Conservation (phyloP, 2,113 vertebrate species). For the Electrona antarctica region DNA sequence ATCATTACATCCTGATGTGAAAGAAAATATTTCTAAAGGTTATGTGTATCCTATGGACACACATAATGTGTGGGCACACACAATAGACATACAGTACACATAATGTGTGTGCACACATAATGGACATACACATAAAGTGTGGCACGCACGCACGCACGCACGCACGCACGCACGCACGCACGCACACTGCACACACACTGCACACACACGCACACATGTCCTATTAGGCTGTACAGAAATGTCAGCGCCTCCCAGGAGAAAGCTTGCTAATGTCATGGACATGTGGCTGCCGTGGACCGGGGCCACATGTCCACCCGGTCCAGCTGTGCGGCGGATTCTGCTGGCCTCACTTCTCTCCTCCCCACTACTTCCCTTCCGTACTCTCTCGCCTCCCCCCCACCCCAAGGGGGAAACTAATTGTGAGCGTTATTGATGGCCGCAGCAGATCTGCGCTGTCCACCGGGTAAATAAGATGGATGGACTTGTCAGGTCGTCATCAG, state of each 20-base stretch:
- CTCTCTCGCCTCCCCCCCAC: slow-evolving; percentile 32
- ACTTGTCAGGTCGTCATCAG: slow-evolving; percentile 79
- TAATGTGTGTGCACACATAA: slow-evolving; percentile 25
- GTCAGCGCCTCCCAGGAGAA: slow-evolving; percentile 61
- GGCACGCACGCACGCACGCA: background rate
- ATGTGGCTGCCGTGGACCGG: slow-evolving; percentile 63
- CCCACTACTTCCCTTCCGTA: background rate
- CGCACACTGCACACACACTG: slow-evolving; percentile 21
- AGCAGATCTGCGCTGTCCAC: slow-evolving; percentile 66
- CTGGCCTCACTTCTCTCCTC: background rate
- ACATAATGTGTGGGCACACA: too few species aligned
- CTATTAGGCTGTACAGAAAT: slow-evolving; percentile 65
- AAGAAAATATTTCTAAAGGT: slow-evolving; percentile 27
- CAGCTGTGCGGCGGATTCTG: slow-evolving; percentile 64
- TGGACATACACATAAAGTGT: slow-evolving; percentile 11
- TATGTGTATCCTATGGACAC: too few species aligned
- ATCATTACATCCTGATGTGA: too few species aligned
- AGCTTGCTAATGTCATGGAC: slow-evolving; percentile 70
- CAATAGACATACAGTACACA: too few species aligned
- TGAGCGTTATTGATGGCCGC: slow-evolving; percentile 80
- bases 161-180: slow-evolving; percentile 13
- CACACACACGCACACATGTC: slow-evolving; percentile 3
- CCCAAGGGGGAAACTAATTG: slow-evolving; percentile 76
- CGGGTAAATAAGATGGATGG: slow-evolving; percentile 80
- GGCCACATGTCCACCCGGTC: slow-evolving; percentile 57